Base-by-base conservation (phyloP, 2,888 invertebrate species). In the Patella ulyssiponensis region DNA sequence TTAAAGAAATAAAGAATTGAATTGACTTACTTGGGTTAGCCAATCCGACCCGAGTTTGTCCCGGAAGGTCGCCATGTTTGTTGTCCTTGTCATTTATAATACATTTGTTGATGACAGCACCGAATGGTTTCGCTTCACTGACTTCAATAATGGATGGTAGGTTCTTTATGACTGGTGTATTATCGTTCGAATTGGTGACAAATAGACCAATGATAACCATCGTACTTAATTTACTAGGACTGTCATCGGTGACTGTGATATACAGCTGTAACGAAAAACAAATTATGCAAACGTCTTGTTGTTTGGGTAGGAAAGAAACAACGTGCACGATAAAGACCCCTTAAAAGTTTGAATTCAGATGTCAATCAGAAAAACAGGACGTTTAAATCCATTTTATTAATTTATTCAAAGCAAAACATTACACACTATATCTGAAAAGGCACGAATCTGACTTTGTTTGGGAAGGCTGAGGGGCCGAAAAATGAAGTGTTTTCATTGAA, bases 31-130 rank as follows among this genome's bases (percentile, higher is more conserved):
- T 23, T 23, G 20, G 20, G 23, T 64, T 64, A 11, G 23, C 23
- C 64, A 20, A 64, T 20, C 64, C 64, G 14, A 64, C 64, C 23
- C 64, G 64, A 64, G 64, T 64, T 23, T 64, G 64, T 20, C 64
- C 64, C 23, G 64, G 64, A 2, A 23, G 64, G 2, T 23, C 11
- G 64, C 20, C 20, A 23, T 64, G 64, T 11, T 64, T 64, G 11
- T 23, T 64, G 12, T 64, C 64, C 14, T 64, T 64, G 20, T 64
- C 64, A 23, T 64, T 64, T 11, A 64, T 23, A 64, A 20, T 64
- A 20, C 64, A 64, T 9, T 20, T 23, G 23, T 64, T 64, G 14
- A 64, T 23, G 3, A 64, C 14, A 0, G 64, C 23, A 11, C 64
- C 64, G 14, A 64, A 23, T 14, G 64, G 64, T 14, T 64, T 20